Evolutionary conservation across 2,797 vertebrate genomes (phyloP), one percentile per base, ranked within the genome.

Genomic region (Rhabdophis nuchalis): DNA sequence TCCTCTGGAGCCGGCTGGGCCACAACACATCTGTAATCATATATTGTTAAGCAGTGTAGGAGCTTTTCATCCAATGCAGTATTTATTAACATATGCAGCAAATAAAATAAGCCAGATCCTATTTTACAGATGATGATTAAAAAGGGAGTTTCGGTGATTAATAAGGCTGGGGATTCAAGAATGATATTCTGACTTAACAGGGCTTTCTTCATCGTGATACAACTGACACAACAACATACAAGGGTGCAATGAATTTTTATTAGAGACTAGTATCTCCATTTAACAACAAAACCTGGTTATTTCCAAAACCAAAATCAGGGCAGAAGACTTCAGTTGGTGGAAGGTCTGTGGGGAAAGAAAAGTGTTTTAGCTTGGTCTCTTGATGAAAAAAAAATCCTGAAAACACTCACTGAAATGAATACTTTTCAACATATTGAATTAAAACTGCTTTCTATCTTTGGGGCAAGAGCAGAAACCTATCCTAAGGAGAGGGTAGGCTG

Each of bases 281-380:
- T n/a, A 91, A 36, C 64, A 93, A 50, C 11, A 57, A 23, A 57
- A 52, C 68, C 25, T 25, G 18, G 27, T n/a, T 0, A 1, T 46
- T 82, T 11, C 36, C 1, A 0, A 3, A 0, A 89, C 57, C 1
- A 88, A 86, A 14, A 4, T 25, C 86, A 27, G 11, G 3, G n/a
- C 91, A 50, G 16, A 1, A 2, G n/a, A 5, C 20, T 85, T 97
- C 90, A 98, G 93, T 97, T 98, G 94, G 97, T 98, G 2, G 97
- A 98, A 0, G 97, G 97, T 93, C 97, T 98, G 92, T 0, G 25
- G 85, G 16, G 77, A 46, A 41, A 32, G 0, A 36, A 9, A 41
- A 11, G 0, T 82, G 46, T 13, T 29, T 27, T 41, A 90, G 9
- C 16, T 32, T n/a, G 16, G n/a, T 53, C 16, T 86, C 16, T 52